Evolutionary conservation across 2,113 vertebrate genomes (phyloP), one percentile per base, ranked within the genome.

Genomic region (Lycaon pictus): DNA sequence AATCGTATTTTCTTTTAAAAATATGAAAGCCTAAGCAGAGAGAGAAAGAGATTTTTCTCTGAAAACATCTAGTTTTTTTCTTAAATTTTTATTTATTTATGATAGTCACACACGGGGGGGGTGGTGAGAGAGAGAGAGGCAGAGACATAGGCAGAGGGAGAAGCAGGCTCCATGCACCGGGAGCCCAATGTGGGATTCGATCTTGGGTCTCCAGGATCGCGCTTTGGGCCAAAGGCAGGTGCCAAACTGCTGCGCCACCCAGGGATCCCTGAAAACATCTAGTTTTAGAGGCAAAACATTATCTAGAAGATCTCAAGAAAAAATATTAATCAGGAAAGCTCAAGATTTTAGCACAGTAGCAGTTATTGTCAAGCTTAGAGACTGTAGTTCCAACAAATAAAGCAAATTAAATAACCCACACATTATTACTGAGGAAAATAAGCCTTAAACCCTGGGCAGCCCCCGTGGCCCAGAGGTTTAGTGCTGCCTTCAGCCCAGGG

Each of bases 281-380:
- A 84, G 91, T 83, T 80, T 93, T 65, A 17, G 29, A 92, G 43
- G 63, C 6, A 82, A 83, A 37, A 62, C 19, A n/a, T 88, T 96
- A 83, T 74, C 27, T 48, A 37, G 67, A 60, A 85, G 55, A 86
- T 53, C 51, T 69, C 25, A 88, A 51, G 15, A 82, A 85, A 27
- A 27, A 96, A 81, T 32, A 60, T 82, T 83, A 90, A 51, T 86
- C 27, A 51, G 35, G 29, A 86, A 84, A 91, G 11, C 32, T 88
- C 43, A 90, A 53, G 19, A 79, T 88, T 83, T 55, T 37, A 83
- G 43, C 67, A 74, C 2, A 58, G 65, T 53, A 35, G 55, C 25
- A 27, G 23, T 69, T 32, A 51, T 71, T 96, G 63, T 87, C n/a
- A 95, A 93, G 67, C 15, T 93, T 80, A 35, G 29, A 51, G 9